These are phyloP conservation scores for Oncorhynchus tshawytscha DNA, from an alignment of 2,113 vertebrate species.

Conservation along the genomic window DNA sequence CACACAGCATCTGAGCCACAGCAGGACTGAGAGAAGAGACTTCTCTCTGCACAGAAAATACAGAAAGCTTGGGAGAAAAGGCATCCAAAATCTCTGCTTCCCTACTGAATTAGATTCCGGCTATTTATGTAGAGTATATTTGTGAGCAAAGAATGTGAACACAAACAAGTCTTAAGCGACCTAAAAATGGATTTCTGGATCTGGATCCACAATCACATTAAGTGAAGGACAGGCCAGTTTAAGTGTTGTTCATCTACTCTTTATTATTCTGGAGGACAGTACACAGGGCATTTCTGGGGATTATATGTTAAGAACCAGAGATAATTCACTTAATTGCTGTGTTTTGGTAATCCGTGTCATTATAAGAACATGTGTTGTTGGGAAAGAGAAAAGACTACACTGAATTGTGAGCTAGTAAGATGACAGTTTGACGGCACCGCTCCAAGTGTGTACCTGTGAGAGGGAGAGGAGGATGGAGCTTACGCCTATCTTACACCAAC, in stretches of 20 bases:
- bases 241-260: constrained; percentile 9
- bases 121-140: constrained; percentile 36
- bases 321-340: constrained; percentile 11
- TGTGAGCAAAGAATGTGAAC: constrained; percentile 1
- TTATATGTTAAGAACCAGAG: not conserved
- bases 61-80: not conserved
- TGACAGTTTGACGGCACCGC: not conserved
- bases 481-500: not conserved
- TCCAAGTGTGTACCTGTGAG: not conserved
- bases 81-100: not conserved
- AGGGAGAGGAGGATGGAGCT: not conserved
- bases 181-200: constrained; percentile 20
- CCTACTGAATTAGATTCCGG: not conserved
- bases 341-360: not conserved
- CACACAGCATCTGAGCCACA: not conserved
- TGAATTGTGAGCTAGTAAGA: not conserved
- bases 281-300: not conserved
- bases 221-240: not conserved
- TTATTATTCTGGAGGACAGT: not conserved
- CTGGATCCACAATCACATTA: constrained; percentile 14
- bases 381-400: not conserved
- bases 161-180: constrained; percentile 17
- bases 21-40: not conserved
- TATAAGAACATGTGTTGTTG: not conserved
- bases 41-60: not conserved